phyloP scores from a whole-genome alignment of 2,888 invertebrate species.

The Ditylenchus weischeri region DNA sequence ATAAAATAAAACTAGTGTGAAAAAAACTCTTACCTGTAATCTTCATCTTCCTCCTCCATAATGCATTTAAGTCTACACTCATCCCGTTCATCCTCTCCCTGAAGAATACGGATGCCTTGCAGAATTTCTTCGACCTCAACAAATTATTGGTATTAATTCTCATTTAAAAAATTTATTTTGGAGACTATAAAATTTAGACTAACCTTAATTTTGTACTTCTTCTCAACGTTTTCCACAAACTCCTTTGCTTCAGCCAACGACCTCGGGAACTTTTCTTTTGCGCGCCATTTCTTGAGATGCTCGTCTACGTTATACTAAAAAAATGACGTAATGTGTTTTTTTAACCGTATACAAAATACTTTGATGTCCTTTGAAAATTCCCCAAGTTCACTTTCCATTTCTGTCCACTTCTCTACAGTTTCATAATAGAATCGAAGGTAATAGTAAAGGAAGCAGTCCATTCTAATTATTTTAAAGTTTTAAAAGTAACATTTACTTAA shows the following conservation, averaged over 20 bases:
- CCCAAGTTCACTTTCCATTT: slow-evolving; percentile 28
- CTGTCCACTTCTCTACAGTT: slow-evolving; percentile 31
- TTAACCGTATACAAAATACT: neutral
- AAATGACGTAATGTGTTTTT: too few relatives aligned
- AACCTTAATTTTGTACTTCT: slow-evolving; percentile 32
- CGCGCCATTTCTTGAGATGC: slow-evolving; percentile 29
- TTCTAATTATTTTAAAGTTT: slow-evolving; percentile 18
- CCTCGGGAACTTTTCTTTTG: slow-evolving; percentile 31
- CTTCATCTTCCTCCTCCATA: slow-evolving; percentile 37
- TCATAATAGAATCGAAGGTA: slow-evolving; percentile 39
- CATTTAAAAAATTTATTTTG: neutral
- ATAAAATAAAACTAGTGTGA: slow-evolving; percentile 4
- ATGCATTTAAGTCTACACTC: slow-evolving; percentile 19
- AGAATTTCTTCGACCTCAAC: slow-evolving; percentile 29
- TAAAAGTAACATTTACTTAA: too few relatives aligned
- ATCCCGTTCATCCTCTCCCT: slow-evolving; percentile 25
- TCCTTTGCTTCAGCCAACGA: slow-evolving; percentile 28
- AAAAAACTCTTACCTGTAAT: slow-evolving; percentile 20
- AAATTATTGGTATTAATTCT: neutral
- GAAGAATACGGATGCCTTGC: slow-evolving; percentile 14
- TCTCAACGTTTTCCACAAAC: slow-evolving; percentile 26
- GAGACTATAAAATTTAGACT: too few relatives aligned
- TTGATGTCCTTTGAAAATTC: slow-evolving; percentile 37
- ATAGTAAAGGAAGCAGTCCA: slow-evolving; percentile 45
- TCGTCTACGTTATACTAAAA: slow-evolving; percentile 19